A percentile compares a stretch with the other conserved stretches of the same genome.
Conservation (phyloP, 2,888 invertebrate genomes). For the Dorcus hopei region DNA sequence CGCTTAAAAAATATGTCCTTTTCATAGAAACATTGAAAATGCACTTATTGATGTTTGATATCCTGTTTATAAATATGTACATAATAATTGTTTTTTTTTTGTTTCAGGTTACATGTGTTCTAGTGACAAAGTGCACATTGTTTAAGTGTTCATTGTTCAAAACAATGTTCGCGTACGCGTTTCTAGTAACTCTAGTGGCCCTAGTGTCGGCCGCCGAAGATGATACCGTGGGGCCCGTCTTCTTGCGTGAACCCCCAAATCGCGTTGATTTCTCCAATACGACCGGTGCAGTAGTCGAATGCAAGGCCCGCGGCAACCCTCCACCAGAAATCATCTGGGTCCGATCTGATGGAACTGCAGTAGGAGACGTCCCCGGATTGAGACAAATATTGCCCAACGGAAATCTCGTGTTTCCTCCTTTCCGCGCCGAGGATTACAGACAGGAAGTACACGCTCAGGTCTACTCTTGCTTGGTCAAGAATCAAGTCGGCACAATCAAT, state of each 20-base stretch:
- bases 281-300: slow-evolving; percentile 88
- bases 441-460: slow-evolving; percentile 94
- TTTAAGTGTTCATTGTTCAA: background rate
- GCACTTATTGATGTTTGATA: too few species aligned
- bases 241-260: slow-evolving; percentile 87
- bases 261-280: slow-evolving; percentile 93
- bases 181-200: slow-evolving; percentile 11
- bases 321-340: slow-evolving; percentile 92
- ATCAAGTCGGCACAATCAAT: slow-evolving; percentile 85
- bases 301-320: slow-evolving; percentile 86
- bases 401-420: slow-evolving; percentile 90
- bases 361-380: slow-evolving; percentile 79
- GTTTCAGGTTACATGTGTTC: background rate
- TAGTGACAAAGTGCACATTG: background rate
- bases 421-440: slow-evolving; percentile 88
- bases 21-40: too few species aligned
- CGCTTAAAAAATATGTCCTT: too few species aligned
- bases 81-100: background rate
- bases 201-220: slow-evolving; percentile 32
- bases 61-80: too few species aligned
- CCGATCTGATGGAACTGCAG: slow-evolving; percentile 83
- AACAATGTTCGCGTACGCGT: slow-evolving; percentile 1
- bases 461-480: slow-evolving; percentile 88
- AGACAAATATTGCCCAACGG: slow-evolving; percentile 81
- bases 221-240: slow-evolving; percentile 71